These are phyloP conservation scores for Volucella inflata DNA, from an alignment of 2,888 invertebrate species.

Conservation along the genomic window DNA sequence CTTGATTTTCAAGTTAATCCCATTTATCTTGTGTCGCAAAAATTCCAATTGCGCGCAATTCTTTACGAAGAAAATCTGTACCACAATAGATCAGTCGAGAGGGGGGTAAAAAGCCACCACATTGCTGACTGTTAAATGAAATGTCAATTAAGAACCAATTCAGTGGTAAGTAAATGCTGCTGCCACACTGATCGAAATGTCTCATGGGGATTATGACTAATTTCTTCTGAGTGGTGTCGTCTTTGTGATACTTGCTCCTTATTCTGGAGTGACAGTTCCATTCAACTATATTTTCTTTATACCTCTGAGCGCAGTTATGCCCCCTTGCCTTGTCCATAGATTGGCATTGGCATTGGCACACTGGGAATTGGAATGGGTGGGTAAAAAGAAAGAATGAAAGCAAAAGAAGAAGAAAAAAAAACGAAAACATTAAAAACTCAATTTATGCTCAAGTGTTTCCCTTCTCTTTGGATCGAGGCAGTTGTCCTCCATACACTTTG, in stretches of 20 bases:
- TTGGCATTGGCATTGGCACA: too few species aligned
- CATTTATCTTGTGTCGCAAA: not conserved
- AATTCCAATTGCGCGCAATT: constrained; percentile 14
- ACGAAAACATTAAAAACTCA: constrained; percentile 67
- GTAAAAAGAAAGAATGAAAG: not conserved
- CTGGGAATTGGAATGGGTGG: not conserved
- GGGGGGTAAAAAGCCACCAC: not conserved
- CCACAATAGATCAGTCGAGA: not conserved
- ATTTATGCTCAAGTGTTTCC: constrained; percentile 67
- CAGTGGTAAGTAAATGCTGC: constrained; percentile 55
- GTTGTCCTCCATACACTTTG: constrained; percentile 26
- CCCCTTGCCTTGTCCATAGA: constrained; percentile 19
- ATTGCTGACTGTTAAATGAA: constrained; percentile 34
- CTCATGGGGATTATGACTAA: constrained; percentile 66
- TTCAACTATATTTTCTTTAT: constrained; percentile 29
- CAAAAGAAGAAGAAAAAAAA: constrained; percentile 16
- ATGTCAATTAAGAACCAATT: constrained; percentile 64
- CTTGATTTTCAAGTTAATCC: not conserved
- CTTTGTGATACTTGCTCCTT: constrained; percentile 18
- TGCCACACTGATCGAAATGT: constrained; percentile 57
- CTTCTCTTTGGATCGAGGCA: constrained; percentile 9
- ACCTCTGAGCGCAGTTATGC: constrained; percentile 32
- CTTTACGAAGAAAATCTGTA: constrained; percentile 4
- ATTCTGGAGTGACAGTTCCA: constrained; percentile 19
- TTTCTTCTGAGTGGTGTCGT: constrained; percentile 52